phyloP scores from a whole-genome alignment of 2,797 vertebrate genomes.

The Lutjanus argentimaculatus region DNA sequence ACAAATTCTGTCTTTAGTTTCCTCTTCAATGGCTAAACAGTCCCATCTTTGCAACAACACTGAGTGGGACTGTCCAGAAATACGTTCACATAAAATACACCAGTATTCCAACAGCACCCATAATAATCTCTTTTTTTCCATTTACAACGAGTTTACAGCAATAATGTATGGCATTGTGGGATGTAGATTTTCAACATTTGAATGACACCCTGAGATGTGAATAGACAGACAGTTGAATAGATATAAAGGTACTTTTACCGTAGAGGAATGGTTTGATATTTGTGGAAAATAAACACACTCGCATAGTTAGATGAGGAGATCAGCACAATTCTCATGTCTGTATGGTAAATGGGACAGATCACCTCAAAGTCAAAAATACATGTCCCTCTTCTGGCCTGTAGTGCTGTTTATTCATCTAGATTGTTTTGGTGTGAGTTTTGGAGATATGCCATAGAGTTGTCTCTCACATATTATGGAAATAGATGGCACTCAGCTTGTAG shows the following conservation, averaged over 20 bases:
- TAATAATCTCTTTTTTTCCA: slow-evolving; percentile 5
- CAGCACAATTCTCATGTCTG: too few relatives aligned
- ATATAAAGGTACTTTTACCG: not conserved
- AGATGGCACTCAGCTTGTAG: too few relatives aligned
- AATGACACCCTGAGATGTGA: not conserved
- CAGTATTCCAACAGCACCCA: slow-evolving; percentile 1
- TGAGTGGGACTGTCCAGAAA: not conserved
- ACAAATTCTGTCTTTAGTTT: slow-evolving; percentile 23
- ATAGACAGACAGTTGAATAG: not conserved
- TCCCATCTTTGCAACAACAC: slow-evolving; percentile 12
- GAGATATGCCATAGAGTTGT: too few relatives aligned
- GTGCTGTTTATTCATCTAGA: too few relatives aligned
- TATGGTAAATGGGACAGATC: too few relatives aligned
- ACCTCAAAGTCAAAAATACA: too few relatives aligned
- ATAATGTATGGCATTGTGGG: slow-evolving; percentile 37
- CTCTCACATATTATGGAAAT: too few relatives aligned
- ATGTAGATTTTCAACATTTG: slow-evolving; percentile 3
- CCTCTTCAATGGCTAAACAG: slow-evolving; percentile 36
- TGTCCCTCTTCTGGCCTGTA: too few relatives aligned
- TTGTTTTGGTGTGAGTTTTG: too few relatives aligned
- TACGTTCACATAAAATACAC: slow-evolving; percentile 12
- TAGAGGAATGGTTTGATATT: not conserved
- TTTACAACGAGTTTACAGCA: slow-evolving; percentile 53
- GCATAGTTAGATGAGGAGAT: slow-evolving; percentile 1
- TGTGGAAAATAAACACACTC: not conserved